Evolutionary conservation across 1,140 invertebrate species (phyloP).

Genomic region (Oryctes rhinoceros): DNA sequence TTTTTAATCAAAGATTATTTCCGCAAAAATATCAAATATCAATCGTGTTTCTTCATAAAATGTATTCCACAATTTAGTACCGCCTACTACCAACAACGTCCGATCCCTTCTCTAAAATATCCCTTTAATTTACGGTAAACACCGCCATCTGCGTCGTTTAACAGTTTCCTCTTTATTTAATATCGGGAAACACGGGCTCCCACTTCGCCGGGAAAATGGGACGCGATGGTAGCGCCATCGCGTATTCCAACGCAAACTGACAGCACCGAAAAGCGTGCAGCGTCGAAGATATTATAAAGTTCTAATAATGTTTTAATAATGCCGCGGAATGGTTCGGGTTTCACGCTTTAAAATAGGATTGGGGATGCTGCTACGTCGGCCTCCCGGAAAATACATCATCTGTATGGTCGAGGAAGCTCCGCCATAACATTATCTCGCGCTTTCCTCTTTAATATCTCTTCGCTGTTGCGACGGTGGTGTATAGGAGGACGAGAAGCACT

Average conservation of each 20-base stretch:
- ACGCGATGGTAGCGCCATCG: neutral
- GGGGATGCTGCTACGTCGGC: neutral
- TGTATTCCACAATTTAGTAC: too few relatives aligned
- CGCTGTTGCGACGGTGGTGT: neutral
- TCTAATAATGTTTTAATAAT: slow-evolving; percentile 1
- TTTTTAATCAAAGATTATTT: too few relatives aligned
- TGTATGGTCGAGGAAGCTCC: neutral
- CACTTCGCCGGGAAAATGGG: neutral
- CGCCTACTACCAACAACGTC: too few relatives aligned
- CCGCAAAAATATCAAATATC: too few relatives aligned
- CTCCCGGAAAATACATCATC: slow-evolving; percentile 3
- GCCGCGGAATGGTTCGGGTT: neutral
- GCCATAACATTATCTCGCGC: neutral
- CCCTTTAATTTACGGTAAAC: neutral
- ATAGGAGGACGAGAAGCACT: too few relatives aligned
- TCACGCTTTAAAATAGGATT: neutral
- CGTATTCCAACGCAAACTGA: neutral
- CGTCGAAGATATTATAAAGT: slow-evolving; percentile 6
- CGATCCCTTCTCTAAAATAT: neutral
- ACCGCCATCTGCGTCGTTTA: neutral
- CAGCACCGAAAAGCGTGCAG: neutral
- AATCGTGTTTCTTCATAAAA: too few relatives aligned
- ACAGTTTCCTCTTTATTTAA: neutral
- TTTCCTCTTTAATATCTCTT: neutral
- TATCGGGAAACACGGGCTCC: neutral